Base-by-base conservation (phyloP, 2,797 vertebrate species). In the Brachyrhaphis roseni region DNA sequence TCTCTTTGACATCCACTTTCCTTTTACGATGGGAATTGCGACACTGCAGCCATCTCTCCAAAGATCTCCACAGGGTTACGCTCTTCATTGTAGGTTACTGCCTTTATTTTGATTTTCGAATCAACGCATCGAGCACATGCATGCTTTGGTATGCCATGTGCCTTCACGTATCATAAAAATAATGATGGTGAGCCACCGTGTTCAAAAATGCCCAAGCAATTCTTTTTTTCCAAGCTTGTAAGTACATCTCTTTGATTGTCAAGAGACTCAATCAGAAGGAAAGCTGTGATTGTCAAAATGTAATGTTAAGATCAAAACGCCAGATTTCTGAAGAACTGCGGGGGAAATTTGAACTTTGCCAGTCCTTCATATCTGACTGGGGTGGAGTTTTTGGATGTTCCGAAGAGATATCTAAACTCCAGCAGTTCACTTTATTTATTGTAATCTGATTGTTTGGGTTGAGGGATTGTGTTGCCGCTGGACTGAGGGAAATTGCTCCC, bases 401-500 rank as follows among this genome's bases (percentile, higher is more conserved):
- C 47, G 55, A 87, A 87, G 83, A 84, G 82, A 87, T 90, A 66
- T 89, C 82, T 71, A 87, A 90, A 92, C 86, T 88, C 80, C 3
- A 3, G 83, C 87, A 87, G 88, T 89, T 84, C 51, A 79, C 90
- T 90, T 92, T 93, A 94, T 93, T 93, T 93, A 87, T 92, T 92
- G 86, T 90, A 90, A 92, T 76, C 78, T 85, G 87, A 89, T 89
- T 94, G 92, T 95, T 94, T 94, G 92, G 90, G 89, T 94, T 95
- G 88, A 79, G 46, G 79, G 85, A 92, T 91, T 92, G 88, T 88
- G 86, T 90, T 88, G 88, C 89, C 86, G 72, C 81, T 81, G 80
- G 88, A 78, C 78, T 46, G 78, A 89, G 89, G 94, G 94, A 94
- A 94, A 93, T 93, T 87, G 88, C 88, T 92, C 84, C 86, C 82